Evolutionary conservation across 2,888 invertebrate genomes (phyloP), one percentile per base, ranked within the genome.

Genomic region (Catonia carolina): DNA sequence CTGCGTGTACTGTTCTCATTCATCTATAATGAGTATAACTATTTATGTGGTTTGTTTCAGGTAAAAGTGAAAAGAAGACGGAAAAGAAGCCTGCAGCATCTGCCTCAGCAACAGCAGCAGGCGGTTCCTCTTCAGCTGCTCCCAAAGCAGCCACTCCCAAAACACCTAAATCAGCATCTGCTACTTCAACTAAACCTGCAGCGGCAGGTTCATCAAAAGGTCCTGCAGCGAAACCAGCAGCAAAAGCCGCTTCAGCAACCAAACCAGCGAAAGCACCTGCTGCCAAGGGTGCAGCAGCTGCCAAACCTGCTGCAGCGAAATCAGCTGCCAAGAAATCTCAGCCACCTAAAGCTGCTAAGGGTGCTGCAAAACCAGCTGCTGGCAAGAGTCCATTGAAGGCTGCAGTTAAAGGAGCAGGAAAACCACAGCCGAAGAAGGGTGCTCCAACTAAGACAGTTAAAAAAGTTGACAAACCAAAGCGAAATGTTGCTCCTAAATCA

Each of bases 61-160:
- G n/a, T n/a, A n/a, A n/a, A n/a, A n/a, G n/a, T n/a, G 82, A 78
- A 68, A 82, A 78, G 71, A 81, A 77, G 71, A 69, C 67, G 10
- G 82, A 78, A 68, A 82, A 78, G 71, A 81, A 77, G 71, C 69
- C 67, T 15, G 74, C 75, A 37, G 74, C 72, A 18, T 60, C 67
- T n/a, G 63, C 76, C 12, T 73, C 73, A 12, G 70, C 74, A 2
- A 66, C 67, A 22, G 64, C 70, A 27, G 67, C 70, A 12, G 59
- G 61, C 31, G 53, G 60, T 20, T 56, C 56, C 15, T 53, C 60
- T 37, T 55, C 54, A n/a, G 20, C 53, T 39, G 35, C 39, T 5
- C 59, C 62, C 17, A 67, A 70, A 60, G 73, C 75, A 39, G 74
- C 72, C 20, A 61, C 70, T 39, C 66, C 70, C 10, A 58, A 60